Evolutionary conservation across 2,888 invertebrate genomes (phyloP).

Genomic region (Celastrina argiolus): DNA sequence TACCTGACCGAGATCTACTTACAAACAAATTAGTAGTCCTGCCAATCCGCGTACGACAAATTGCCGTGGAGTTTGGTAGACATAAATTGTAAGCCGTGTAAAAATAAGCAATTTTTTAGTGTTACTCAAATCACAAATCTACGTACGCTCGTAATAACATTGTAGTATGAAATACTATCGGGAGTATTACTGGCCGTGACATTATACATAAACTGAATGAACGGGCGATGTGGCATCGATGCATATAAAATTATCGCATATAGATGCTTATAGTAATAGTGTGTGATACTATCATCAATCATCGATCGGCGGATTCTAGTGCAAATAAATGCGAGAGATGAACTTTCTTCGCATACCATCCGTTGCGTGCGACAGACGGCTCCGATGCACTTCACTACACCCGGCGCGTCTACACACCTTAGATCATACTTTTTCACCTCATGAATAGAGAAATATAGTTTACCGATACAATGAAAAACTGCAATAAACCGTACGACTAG

Average conservation of each 20-base stretch:
- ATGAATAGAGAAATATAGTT: constrained; percentile 15
- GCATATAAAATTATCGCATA: background rate
- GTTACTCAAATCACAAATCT: too few species aligned
- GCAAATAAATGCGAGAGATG: constrained; percentile 35
- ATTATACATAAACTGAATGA: background rate
- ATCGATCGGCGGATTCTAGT: constrained; percentile 11
- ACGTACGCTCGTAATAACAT: background rate
- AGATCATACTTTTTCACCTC: constrained; percentile 2
- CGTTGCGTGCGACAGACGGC: constrained; percentile 54
- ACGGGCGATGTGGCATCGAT: background rate
- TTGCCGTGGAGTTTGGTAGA: too few species aligned
- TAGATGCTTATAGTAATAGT: background rate
- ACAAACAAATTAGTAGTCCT: background rate
- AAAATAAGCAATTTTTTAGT: too few species aligned
- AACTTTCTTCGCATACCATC: constrained; percentile 68
- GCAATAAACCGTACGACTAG: background rate
- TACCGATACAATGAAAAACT: background rate
- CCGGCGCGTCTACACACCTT: constrained; percentile 34
- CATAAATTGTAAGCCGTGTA: too few species aligned
- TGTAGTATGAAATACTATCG: background rate
- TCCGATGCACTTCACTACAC: constrained; percentile 67
- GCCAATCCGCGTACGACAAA: background rate
- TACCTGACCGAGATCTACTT: background rate
- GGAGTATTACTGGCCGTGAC: background rate
- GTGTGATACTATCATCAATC: background rate